These are phyloP conservation scores for Pseudochirops corinnae DNA, from an alignment of 2,797 vertebrate genomes.

Conservation along the genomic window DNA sequence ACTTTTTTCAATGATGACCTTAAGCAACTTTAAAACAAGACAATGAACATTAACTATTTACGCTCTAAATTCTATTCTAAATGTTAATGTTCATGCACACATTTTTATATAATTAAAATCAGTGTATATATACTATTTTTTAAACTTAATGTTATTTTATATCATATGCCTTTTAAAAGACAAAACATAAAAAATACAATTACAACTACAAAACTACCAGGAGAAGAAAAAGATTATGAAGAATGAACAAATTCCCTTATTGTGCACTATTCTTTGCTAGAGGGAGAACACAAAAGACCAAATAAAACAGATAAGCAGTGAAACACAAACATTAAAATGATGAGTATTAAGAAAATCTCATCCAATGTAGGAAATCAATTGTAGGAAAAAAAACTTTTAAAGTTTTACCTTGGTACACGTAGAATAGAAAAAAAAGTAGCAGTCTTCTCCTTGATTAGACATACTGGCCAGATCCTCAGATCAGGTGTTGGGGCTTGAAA, in stretches of 20 bases:
- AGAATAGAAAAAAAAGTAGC: conserved; percentile 99
- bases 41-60: neutral
- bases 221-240: neutral
- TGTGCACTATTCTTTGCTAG: conserved; percentile 29
- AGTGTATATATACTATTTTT: neutral
- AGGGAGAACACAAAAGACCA: neutral
- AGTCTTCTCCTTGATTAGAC: conserved; percentile 95
- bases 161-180: neutral
- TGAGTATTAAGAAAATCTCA: conserved; percentile 19
- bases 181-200: conserved; percentile 16
- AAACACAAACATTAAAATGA: conserved; percentile 50
- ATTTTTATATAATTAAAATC: neutral
- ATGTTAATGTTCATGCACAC: neutral
- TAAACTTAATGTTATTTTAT: neutral
- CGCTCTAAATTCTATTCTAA: neutral
- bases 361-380: conserved; percentile 32
- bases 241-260: conserved; percentile 5
- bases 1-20: neutral
- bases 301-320: conserved; percentile 42
- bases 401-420: conserved; percentile 93
- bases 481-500: conserved; percentile 49
- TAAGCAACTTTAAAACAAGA: neutral
- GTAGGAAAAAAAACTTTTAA: conserved; percentile 10
- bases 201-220: conserved; percentile 13
- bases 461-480: conserved; percentile 82